Evolutionary conservation across 2,113 vertebrate species (phyloP), one percentile per base, ranked within the genome.

Genomic region (Gadus macrocephalus): DNA sequence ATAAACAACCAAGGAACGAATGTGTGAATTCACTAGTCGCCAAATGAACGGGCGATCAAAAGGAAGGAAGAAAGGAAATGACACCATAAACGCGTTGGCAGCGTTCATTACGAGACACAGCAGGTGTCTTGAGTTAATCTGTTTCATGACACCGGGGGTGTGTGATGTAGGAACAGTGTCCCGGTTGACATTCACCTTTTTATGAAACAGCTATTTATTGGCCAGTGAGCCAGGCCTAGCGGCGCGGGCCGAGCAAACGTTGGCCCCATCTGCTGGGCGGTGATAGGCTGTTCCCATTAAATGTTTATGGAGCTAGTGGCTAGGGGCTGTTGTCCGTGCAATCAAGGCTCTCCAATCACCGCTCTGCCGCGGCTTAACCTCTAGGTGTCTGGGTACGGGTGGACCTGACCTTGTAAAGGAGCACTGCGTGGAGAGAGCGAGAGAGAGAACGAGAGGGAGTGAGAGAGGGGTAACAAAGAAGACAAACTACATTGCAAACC

Each of bases 221-320:
- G 80, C 64, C 64, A n/a, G 27, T 65, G 78, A 73, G 80, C 70
- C 22, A 71, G 74, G 81, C 66, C 64, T 53, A 72, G 70, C 31
- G 6, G 69, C 59, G 66, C 61, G 76, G 72, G 63, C 69, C 69
- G 5, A 35, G 31, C 31, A 35, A 35, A 77, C 64, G 81, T 83
- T 82, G 79, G 83, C 77, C 82, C 84, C 86, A 83, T 89, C 85
- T 90, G 88, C 86, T 81, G 80, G 60, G 82, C 81, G 71, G 78
- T 69, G 87, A 90, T 86, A 89, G 82, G 31, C 80, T 6, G 65
- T 76, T 74, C 83, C 82, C 67, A 86, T 89, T 85, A 88, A 87
- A 89, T 78, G 83, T 83, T 87, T 84, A 82, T 74, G 76, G 75
- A 65, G 74, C 56, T 35, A 17, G 70, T 35, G 66, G 75, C 73